A percentile compares a stretch with the other conserved stretches of the same genome.
These are phyloP conservation scores for Vanessa tameamea DNA, from an alignment of 1,140 invertebrate genomes.

Conservation along the genomic window DNA sequence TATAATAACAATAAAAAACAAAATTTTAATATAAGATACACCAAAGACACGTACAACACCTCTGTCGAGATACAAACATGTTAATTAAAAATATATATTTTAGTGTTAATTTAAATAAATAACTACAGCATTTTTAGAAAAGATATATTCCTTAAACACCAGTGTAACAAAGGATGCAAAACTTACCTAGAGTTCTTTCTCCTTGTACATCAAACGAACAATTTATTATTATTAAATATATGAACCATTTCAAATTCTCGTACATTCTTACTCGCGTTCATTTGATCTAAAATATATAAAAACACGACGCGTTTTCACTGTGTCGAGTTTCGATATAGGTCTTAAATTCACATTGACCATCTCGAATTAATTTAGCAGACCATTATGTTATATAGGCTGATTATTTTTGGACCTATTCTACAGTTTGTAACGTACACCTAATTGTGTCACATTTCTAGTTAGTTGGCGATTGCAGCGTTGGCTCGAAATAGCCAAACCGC, in stretches of 20 bases:
- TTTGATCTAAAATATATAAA: neutral
- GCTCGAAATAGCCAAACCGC: conserved; percentile 52
- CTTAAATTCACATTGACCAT: neutral
- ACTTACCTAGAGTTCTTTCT: conserved; percentile 55
- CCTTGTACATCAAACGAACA: conserved; percentile 37
- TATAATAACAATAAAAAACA: too few relatives aligned
- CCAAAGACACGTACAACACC: too few relatives aligned
- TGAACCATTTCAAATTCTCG: conserved; percentile 21
- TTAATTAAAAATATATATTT: too few relatives aligned
- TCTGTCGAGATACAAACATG: too few relatives aligned
- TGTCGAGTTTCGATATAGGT: neutral
- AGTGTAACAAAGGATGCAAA: neutral
- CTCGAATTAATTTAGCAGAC: neutral
- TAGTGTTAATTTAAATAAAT: too few relatives aligned
- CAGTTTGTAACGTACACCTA: conserved; percentile 42
- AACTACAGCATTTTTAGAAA: too few relatives aligned
- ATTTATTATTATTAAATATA: conserved; percentile 27
- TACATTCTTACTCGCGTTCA: conserved; percentile 17
- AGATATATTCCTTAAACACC: neutral
- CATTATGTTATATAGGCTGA: conserved; percentile 31
- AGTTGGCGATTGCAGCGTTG: conserved; percentile 41
- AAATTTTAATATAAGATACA: too few relatives aligned
- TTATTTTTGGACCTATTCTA: conserved; percentile 45
- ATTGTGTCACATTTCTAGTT: conserved; percentile 50
- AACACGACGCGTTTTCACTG: neutral